phyloP scores from a whole-genome alignment of 2,888 invertebrate genomes.

The Deilephila porcellus region DNA sequence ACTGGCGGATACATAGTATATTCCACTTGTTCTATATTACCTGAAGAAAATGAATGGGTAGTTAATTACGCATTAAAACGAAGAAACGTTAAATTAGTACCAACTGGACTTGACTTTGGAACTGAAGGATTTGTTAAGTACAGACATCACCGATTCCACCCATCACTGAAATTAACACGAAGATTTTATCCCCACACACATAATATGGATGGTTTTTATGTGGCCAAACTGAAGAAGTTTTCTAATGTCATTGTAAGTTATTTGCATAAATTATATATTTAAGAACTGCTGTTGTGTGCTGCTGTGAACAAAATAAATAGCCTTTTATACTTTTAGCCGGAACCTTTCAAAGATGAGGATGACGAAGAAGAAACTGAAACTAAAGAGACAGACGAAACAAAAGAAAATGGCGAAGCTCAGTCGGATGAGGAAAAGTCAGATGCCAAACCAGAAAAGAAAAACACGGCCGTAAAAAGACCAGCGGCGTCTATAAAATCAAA shows the following conservation, averaged over 20 bases:
- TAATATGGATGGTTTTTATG: slow-evolving; percentile 99
- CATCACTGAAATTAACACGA: slow-evolving; percentile 93
- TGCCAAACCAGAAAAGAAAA: slow-evolving; percentile 44
- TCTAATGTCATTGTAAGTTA: slow-evolving; percentile 88
- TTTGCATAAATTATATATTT: background rate
- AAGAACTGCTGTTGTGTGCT: too few species aligned
- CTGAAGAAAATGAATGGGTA: slow-evolving; percentile 99
- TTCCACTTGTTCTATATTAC: slow-evolving; percentile 98
- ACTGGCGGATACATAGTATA: slow-evolving; percentile 98
- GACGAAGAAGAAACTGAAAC: slow-evolving; percentile 60
- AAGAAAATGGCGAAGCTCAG: slow-evolving; percentile 60
- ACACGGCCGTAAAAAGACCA: slow-evolving; percentile 56
- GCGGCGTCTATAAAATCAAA: slow-evolving; percentile 45
- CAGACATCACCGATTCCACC: slow-evolving; percentile 94
- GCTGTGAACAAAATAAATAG: background rate
- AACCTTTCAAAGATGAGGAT: slow-evolving; percentile 74
- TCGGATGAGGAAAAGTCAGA: slow-evolving; percentile 46
- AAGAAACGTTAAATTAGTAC: slow-evolving; percentile 96
- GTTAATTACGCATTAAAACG: slow-evolving; percentile 97
- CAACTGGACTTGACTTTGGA: slow-evolving; percentile 97
- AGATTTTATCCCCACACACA: slow-evolving; percentile 99
- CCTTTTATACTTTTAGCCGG: slow-evolving; percentile 64
- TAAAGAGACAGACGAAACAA: slow-evolving; percentile 48
- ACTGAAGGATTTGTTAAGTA: slow-evolving; percentile 97
- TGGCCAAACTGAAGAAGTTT: slow-evolving; percentile 98